Evolutionary conservation across 2,797 vertebrate species (phyloP).

Genomic region (Pipistrellus kuhlii): DNA sequence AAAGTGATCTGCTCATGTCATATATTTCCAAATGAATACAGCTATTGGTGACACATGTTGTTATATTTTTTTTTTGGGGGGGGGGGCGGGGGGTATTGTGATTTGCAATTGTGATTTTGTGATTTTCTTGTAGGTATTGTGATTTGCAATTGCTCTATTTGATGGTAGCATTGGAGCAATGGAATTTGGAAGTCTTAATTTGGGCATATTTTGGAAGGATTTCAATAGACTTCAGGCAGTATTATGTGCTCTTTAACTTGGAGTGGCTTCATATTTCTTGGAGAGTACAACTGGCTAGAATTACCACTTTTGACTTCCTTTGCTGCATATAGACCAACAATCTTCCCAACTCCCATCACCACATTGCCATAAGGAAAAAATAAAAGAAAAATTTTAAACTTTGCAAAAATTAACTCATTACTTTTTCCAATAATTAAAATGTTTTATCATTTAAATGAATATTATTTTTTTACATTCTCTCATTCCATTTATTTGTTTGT

Average conservation of each 20-base stretch:
- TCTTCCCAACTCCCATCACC: not conserved
- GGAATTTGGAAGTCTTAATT: constrained; percentile 15
- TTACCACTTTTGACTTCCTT: constrained; percentile 53
- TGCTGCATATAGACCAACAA: not conserved
- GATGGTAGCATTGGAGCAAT: not conserved
- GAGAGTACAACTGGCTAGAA: constrained; percentile 52
- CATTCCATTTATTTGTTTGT: not conserved
- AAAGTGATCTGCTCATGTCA: constrained; percentile 5
- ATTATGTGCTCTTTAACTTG: constrained; percentile 50
- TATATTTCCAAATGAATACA: constrained; percentile 33
- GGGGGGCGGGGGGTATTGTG: not conserved
- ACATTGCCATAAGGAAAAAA: constrained; percentile 27
- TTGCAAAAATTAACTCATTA: not conserved
- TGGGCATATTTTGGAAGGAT: constrained; percentile 60
- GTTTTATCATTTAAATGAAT: constrained; percentile 31
- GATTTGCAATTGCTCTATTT: not conserved
- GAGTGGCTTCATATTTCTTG: constrained; percentile 53
- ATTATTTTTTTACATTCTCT: not conserved
- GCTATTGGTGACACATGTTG: not conserved
- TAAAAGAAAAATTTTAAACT: not conserved
- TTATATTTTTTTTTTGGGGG: not conserved
- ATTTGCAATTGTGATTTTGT: not conserved
- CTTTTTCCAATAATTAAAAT: not conserved
- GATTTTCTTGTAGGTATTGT: constrained; percentile 46
- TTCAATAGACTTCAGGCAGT: constrained; percentile 61